These are phyloP conservation scores for Paraplagusia blochii DNA, from an alignment of 2,113 vertebrate species.

Conservation along the genomic window DNA sequence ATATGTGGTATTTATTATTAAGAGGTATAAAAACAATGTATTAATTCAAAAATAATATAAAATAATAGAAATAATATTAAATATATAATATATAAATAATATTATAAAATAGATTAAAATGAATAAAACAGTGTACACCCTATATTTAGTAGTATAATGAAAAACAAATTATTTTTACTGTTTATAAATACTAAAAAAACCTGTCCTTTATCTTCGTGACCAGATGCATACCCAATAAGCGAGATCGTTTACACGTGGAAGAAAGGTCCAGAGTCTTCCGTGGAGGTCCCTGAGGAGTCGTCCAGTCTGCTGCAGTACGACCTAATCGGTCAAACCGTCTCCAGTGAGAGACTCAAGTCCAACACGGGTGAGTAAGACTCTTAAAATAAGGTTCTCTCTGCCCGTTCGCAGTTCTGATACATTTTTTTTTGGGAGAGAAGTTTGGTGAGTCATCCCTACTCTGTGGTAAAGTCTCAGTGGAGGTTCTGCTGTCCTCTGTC, in stretches of 20 bases:
- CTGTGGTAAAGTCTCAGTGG: too few species aligned
- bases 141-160: too few species aligned
- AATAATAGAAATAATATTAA: too few species aligned
- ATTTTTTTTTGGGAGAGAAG: too few species aligned
- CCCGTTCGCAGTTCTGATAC: not conserved
- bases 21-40: too few species aligned
- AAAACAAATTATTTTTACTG: too few species aligned
- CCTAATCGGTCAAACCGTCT: conserved; percentile 80
- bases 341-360: conserved; percentile 78
- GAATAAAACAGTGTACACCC: too few species aligned
- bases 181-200: too few species aligned
- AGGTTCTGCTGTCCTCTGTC: not conserved
- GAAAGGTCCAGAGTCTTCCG: conserved; percentile 78
- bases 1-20: too few species aligned
- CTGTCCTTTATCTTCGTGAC: not conserved
- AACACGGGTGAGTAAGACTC: conserved; percentile 70
- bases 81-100: too few species aligned
- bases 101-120: not conserved
- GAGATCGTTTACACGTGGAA: conserved; percentile 84
- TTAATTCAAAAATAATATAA: too few species aligned
- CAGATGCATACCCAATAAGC: conserved; percentile 81
- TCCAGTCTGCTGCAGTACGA: conserved; percentile 82
- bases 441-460: too few species aligned
- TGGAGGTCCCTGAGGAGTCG: conserved; percentile 81
- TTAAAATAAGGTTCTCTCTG: not conserved